Base-by-base conservation (phyloP, 2,113 vertebrate genomes). In the Halichoeres trimaculatus region DNA sequence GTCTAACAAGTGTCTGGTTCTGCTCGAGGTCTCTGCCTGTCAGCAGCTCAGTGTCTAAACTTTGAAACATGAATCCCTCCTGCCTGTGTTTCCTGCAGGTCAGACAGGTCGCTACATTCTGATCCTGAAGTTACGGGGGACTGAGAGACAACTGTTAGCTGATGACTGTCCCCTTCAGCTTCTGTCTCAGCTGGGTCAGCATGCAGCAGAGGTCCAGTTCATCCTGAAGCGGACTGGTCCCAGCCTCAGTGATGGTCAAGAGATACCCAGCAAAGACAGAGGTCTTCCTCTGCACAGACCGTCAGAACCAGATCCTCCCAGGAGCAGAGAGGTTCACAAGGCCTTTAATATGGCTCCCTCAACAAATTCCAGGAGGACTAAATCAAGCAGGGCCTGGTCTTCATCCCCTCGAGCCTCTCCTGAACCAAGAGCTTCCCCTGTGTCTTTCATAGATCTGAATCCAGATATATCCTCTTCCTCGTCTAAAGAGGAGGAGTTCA, bases 21-120 rank as follows among this genome's bases (percentile, higher is more conserved):
- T 30, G 30, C 30, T 30, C 30, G 30, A 30, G 30, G 30, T 30
- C 30, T 30, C 30, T 30, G 30, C 12, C 38, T 10, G 38, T 40
- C 3, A 40, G 9, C 12, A 13, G 38, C 9, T 45, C 43, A 17
- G 14, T 45, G 9, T 45, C 0, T 43, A 16, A 43, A 43, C 8
- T n/a, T n/a, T n/a, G n/a, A 43, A n/a, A n/a, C n/a, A n/a, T 45
- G 17, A 16, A 45, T 19, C 60, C 19, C 30, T 48, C 17, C 2
- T 38, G 4, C 38, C 6, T 47, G 24, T 52, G 1, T 22, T 41
- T 45, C 22, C 19, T 20, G 13, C 90, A 99, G 97, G 97, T 83
- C 96, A 96, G 91, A 99, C 96, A 0, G 98, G 97, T 19, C 96
- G 97, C 8, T 99, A 97, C 1, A 88, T 97, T 53, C 94, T 99